Evolutionary conservation across 1,140 invertebrate genomes (phyloP).

Genomic region (Pomacea maculata): DNA sequence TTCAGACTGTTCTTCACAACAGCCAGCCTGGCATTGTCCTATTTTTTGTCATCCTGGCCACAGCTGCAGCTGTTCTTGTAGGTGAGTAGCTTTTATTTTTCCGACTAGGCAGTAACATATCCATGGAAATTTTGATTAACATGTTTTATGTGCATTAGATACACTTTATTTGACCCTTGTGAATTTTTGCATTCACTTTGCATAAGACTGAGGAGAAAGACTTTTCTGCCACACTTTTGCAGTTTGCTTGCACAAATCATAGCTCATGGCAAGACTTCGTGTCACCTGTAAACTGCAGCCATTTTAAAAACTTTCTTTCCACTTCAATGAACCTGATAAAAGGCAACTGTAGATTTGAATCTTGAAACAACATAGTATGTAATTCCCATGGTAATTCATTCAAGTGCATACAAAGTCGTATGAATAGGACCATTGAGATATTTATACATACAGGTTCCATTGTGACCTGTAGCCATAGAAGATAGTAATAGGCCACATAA

Average conservation of each 20-base stretch:
- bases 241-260: neutral
- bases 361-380: too few relatives aligned
- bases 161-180: neutral
- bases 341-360: too few relatives aligned
- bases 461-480: too few relatives aligned
- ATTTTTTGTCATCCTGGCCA: slow-evolving; percentile 49
- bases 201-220: neutral
- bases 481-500: too few relatives aligned
- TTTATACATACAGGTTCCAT: too few relatives aligned
- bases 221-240: neutral
- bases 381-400: too few relatives aligned
- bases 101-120: neutral
- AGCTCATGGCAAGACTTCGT: neutral
- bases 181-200: neutral
- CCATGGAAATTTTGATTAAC: neutral
- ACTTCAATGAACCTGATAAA: too few relatives aligned
- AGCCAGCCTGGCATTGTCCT: slow-evolving; percentile 55
- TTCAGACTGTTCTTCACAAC: slow-evolving; percentile 43
- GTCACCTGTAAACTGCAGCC: too few relatives aligned
- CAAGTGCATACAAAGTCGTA: too few relatives aligned
- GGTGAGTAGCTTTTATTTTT: slow-evolving; percentile 39
- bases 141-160: neutral
- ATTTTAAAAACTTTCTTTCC: too few relatives aligned
- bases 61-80: slow-evolving; percentile 47
- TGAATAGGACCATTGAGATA: too few relatives aligned